Conservation (phyloP, 2,888 invertebrate species). For the Malthinus flaveolus region DNA sequence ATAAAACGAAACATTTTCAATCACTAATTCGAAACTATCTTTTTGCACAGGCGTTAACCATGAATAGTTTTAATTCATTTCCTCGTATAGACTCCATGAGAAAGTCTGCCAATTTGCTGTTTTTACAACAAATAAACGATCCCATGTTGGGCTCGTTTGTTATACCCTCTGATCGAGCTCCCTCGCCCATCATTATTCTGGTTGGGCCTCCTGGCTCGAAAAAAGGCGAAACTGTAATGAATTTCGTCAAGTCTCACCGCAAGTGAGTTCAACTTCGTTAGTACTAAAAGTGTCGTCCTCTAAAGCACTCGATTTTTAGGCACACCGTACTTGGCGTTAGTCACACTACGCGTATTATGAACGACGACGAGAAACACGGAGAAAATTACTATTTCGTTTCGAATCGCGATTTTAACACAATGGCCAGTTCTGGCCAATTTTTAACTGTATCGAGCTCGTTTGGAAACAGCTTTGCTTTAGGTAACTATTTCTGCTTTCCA, state of each 20-base stretch:
- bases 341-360: constrained; percentile 49
- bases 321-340: constrained; percentile 44
- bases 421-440: constrained; percentile 52
- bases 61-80: constrained; percentile 43
- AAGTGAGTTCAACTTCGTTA: constrained; percentile 30
- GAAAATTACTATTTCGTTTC: constrained; percentile 47
- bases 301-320: constrained; percentile 32
- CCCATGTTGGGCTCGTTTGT: constrained; percentile 47
- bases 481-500: constrained; percentile 38
- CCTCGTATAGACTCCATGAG: constrained; percentile 42
- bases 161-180: constrained; percentile 46
- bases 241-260: background rate
- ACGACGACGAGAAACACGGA: constrained; percentile 41
- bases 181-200: constrained; percentile 51
- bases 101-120: constrained; percentile 43
- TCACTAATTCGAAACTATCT: background rate
- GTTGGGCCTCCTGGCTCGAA: constrained; percentile 52
- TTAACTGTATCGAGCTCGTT: constrained; percentile 50
- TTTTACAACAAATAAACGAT: constrained; percentile 47
- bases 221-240: constrained; percentile 36
- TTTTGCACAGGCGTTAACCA: constrained; percentile 42
- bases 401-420: constrained; percentile 47
- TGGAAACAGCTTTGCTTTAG: constrained; percentile 53
- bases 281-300: too few relatives aligned
- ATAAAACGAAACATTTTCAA: too few relatives aligned